Base-by-base conservation (phyloP, 2,797 vertebrate genomes). In the Heliangelus exortis region DNA sequence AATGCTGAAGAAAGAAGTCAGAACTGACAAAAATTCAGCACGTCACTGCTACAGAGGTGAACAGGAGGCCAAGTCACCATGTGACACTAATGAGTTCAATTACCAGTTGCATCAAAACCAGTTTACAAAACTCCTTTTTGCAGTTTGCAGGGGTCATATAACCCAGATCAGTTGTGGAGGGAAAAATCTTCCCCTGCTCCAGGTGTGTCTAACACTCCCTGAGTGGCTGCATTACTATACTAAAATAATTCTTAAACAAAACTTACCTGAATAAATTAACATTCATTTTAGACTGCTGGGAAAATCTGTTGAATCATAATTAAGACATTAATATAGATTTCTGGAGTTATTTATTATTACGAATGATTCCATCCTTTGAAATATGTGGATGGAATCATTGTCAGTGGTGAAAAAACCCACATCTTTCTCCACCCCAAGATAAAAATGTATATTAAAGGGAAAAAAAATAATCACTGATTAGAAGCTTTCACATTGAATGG, bases 141-240 rank as follows among this genome's bases (percentile, higher is more conserved):
- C 50, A 77, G 36, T 47, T n/a, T 65, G 41, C 28, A 58, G 51
- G 81, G 23, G 6, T 58, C 19, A 0, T 19, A 15, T 2, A 61
- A 53, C 34, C 28, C 73, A 78, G 13, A 57, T 62, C 79, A 43
- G 5, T 2, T 4, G 14, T 0, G 1, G 21, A 45, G 47, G 21
- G 45, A 62, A n/a, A 77, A 71, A 43, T n/a, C 28, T 71, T 54
- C 21, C 31, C 50, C 5, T 0, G 0, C 48, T 69, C 62, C 33
- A 4, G 6, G 7, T 0, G 0, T 2, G 14, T 31, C 36, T 21
- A 41, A 33, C 0, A 0, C 2, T 61, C 10, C 69, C 54, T 28
- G 33, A 0, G 0, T 2, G 23, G n/a, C 41, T 82, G 39, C 53
- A 5, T 41, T 59, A 31, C 25, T 1, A 1, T 54, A 62, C 33